Evolutionary conservation across 2,797 vertebrate species (phyloP).

Genomic region (Hylomyscus alleni): DNA sequence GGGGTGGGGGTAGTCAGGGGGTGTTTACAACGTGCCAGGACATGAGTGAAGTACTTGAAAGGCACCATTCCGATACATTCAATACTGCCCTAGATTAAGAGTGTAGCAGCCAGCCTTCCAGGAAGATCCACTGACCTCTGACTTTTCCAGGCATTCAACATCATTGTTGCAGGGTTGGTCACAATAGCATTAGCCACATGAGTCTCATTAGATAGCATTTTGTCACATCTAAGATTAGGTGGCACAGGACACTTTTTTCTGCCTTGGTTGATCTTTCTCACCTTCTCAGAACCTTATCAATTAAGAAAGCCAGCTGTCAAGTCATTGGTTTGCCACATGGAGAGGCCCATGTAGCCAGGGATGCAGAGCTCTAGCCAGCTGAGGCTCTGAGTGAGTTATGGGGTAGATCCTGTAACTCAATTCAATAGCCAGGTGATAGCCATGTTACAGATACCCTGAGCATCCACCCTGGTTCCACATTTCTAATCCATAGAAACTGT

Average conservation of each 20-base stretch:
- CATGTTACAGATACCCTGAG: background rate
- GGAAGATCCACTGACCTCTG: background rate
- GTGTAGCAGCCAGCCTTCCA: background rate
- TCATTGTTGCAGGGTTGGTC: background rate
- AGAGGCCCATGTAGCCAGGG: background rate
- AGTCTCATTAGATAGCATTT: background rate
- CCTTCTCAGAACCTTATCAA: background rate
- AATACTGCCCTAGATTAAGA: background rate
- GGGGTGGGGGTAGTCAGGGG: background rate
- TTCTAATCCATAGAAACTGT: background rate
- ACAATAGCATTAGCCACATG: background rate
- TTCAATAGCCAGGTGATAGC: background rate
- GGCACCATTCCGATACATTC: background rate
- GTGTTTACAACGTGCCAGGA: background rate
- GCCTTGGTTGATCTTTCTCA: background rate
- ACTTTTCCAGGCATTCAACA: background rate
- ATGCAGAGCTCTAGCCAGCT: background rate
- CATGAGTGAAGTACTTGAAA: conserved; percentile 16
- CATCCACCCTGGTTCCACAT: background rate
- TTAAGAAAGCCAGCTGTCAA: background rate
- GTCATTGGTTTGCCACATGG: too few species aligned
- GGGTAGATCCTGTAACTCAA: background rate
- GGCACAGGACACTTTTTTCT: conserved; percentile 31
- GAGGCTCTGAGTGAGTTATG: background rate
- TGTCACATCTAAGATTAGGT: background rate